phyloP scores from a whole-genome alignment of 2,888 invertebrate genomes.

The Drosophila melanosoma region DNA sequence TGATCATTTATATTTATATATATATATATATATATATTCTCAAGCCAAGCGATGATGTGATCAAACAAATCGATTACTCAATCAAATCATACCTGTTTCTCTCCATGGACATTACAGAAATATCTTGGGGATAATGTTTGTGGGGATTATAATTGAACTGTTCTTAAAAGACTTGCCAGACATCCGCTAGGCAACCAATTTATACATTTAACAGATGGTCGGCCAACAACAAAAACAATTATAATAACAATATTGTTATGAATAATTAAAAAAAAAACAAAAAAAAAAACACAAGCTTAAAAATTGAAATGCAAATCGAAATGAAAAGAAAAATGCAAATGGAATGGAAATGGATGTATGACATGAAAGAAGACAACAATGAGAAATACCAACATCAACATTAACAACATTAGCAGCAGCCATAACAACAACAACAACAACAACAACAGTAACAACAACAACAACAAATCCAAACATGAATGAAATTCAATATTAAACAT shows the following conservation, averaged over 20 bases:
- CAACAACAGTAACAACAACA: constrained; percentile 13
- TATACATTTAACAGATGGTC: constrained; percentile 17
- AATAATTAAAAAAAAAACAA: constrained; percentile 2
- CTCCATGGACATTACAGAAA: background rate
- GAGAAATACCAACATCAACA: constrained; percentile 24
- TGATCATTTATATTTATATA: constrained; percentile 1
- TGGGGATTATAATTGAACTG: background rate
- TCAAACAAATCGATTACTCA: constrained; percentile 2
- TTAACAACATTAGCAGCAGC: constrained; percentile 1
- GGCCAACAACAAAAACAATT: constrained; percentile 2
- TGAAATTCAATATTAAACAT: constrained; percentile 47
- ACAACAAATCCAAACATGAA: constrained; percentile 28
- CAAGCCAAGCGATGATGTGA: constrained; percentile 37
- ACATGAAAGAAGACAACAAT: constrained; percentile 42
- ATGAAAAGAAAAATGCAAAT: constrained; percentile 24
- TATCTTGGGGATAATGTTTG: constrained; percentile 1
- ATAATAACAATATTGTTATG: constrained; percentile 17
- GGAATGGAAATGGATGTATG: constrained; percentile 30
- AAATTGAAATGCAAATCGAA: constrained; percentile 6
- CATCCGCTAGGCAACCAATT: background rate
- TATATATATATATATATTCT: constrained; percentile 4
- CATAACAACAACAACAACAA: constrained; percentile 18
- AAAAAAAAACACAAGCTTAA: background rate
- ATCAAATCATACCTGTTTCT: constrained; percentile 2
- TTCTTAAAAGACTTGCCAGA: background rate